Percentiles rank a stretch among this genome's conserved stretches.
phyloP scores from a whole-genome alignment of 2,888 invertebrate species.

The Lapara coniferarum region DNA sequence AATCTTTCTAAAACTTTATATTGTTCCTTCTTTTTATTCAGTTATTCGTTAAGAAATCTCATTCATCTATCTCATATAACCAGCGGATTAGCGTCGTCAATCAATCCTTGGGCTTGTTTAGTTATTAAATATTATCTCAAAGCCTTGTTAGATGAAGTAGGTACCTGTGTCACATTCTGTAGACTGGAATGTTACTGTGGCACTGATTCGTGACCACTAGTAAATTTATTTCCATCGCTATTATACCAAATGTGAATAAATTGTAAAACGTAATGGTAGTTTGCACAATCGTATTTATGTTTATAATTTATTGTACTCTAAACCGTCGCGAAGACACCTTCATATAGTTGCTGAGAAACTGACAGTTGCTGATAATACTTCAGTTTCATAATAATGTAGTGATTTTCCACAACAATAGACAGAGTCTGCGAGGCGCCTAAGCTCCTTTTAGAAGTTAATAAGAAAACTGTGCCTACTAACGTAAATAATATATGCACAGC shows the following conservation, averaged over 20 bases:
- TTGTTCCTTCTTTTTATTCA: no score
- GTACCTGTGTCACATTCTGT: slow-evolving; percentile 11
- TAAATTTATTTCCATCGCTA: slow-evolving; percentile 19
- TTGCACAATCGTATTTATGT: not conserved
- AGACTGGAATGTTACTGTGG: slow-evolving; percentile 7
- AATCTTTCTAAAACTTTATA: no score
- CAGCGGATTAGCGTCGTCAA: not conserved
- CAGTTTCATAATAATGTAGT: no score
- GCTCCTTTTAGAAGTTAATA: not conserved
- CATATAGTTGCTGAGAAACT: no score
- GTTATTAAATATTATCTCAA: slow-evolving; percentile 7
- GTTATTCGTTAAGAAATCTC: no score
- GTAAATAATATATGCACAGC: not conserved
- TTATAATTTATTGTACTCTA: slow-evolving; percentile 4
- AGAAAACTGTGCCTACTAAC: slow-evolving; percentile 2
- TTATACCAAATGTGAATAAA: slow-evolving; percentile 23
- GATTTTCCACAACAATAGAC: no score
- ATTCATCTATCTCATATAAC: no score
- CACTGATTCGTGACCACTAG: slow-evolving; percentile 2
- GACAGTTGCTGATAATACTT: no score
- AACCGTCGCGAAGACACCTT: not conserved
- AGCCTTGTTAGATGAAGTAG: not conserved
- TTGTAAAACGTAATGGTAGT: slow-evolving; percentile 15
- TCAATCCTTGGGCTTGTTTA: not conserved
- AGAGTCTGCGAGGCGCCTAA: no score